Evolutionary conservation across 1,140 invertebrate genomes (phyloP), one percentile per base, ranked within the genome.

Genomic region (Drosophila serrata): DNA sequence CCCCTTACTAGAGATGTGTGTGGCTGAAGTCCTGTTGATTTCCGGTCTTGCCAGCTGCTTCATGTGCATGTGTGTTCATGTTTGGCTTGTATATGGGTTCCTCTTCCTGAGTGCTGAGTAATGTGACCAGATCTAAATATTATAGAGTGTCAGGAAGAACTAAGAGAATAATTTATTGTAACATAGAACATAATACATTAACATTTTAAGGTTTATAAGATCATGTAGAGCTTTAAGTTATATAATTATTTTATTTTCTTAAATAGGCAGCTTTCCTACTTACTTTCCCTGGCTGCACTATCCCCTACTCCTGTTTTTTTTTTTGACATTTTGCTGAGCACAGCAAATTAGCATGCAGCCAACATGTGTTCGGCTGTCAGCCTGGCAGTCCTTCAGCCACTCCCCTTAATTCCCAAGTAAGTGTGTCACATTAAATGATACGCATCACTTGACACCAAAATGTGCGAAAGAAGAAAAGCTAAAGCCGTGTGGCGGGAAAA

Each of bases 341-440:
- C 45, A 84, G 84, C 76, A 84, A 87, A 87, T 86, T 86, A 86
- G 82, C 82, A 86, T 86, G 74, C 59, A 74, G 68, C 45, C 35
- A 85, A 88, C 82, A 87, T 88, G 85, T 87, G 82, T 87, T 87
- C 24, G 33, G 59, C 75, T 86, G 79, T 76, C 75, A 80, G 53
- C 56, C 70, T 29, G 46, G 33, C 24, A 12, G 15, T 6, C 13
- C 19, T n/a, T 40, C 29, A 56, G 7, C 49, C 45, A 22, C 42
- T 39, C 40, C 45, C 45, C 51, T 13, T 48, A 46, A 42, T 42
- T 59, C 22, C 48, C 46, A 15, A 37, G 17, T 57, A 79, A 88
- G 80, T 88, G 78, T 88, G 84, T 88, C 84, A 84, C 84, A 88
- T 88, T 88, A 88, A 81, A 88, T 84, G 81, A 90, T 90, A 88